Conservation (phyloP, 2,888 invertebrate species). For the Cordilura impudica region DNA sequence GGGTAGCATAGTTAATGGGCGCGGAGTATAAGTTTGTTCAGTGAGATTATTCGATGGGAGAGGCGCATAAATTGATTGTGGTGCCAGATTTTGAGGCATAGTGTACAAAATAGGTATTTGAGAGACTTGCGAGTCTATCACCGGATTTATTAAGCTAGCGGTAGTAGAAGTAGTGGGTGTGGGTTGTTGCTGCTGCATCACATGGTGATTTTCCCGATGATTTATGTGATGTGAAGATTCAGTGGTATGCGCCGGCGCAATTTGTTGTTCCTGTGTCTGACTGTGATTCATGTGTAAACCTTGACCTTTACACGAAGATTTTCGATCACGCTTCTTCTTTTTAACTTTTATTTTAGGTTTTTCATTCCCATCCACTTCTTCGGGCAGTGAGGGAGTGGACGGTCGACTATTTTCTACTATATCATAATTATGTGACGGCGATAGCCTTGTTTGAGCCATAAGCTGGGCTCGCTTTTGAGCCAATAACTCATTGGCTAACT, state of each 20-base stretch:
- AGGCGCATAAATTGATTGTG: constrained; percentile 40
- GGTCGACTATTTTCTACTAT: constrained; percentile 83
- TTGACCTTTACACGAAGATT: constrained; percentile 76
- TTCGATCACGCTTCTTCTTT: constrained; percentile 84
- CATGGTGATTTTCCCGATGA: no score
- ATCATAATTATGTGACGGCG: constrained; percentile 81
- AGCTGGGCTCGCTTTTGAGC: constrained; percentile 87
- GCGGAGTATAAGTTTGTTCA: constrained; percentile 44
- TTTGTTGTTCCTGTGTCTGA: constrained; percentile 77
- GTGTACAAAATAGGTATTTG: constrained; percentile 20
- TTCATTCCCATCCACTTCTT: constrained; percentile 74
- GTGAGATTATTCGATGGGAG: constrained; percentile 30
- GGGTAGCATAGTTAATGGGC: constrained; percentile 59
- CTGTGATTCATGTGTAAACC: constrained; percentile 63
- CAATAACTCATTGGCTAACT: constrained; percentile 84
- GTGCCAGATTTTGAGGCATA: constrained; percentile 5
- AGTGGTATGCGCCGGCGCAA: constrained; percentile 53
- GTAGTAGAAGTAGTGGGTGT: neutral
- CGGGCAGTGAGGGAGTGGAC: constrained; percentile 81
- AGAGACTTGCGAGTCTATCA: constrained; percentile 13
- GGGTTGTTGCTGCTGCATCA: neutral
- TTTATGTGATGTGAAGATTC: constrained; percentile 1
- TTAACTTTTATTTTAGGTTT: constrained; percentile 81
- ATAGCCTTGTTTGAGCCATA: constrained; percentile 81
- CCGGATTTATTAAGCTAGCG: constrained; percentile 17